Conservation (phyloP, 2,888 invertebrate species). For the Fabriciana adippe region DNA sequence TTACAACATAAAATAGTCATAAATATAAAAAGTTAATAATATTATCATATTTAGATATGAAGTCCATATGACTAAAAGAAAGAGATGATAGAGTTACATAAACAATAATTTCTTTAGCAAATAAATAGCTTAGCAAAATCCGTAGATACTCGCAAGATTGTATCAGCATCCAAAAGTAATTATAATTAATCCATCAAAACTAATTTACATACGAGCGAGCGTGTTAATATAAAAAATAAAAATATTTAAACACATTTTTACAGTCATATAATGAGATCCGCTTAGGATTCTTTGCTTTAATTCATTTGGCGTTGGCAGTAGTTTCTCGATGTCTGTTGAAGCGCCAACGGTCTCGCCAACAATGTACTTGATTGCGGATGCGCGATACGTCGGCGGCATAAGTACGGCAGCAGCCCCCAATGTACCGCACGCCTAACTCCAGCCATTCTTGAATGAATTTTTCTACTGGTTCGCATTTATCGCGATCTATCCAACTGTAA, state of each 20-base stretch:
- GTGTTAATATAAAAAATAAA: background rate
- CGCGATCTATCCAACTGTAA: slow-evolving; percentile 87
- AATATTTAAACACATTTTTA: background rate
- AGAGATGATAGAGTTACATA: too few species aligned
- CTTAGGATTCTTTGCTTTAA: background rate
- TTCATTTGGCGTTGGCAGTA: slow-evolving; percentile 24
- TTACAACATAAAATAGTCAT: too few species aligned
- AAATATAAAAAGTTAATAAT: background rate
- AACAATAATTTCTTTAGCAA: background rate
- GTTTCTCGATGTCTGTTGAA: slow-evolving; percentile 43
- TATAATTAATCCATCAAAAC: background rate
- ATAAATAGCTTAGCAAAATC: background rate
- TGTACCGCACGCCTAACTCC: slow-evolving; percentile 89
- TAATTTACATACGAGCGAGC: background rate
- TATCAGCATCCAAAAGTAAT: background rate
- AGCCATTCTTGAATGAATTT: slow-evolving; percentile 91
- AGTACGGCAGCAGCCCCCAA: slow-evolving; percentile 96
- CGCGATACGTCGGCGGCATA: slow-evolving; percentile 90
- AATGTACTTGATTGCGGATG: slow-evolving; percentile 85
- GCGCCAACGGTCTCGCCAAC: slow-evolving; percentile 72
- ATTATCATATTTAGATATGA: background rate
- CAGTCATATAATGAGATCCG: slow-evolving; percentile 15
- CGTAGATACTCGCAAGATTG: background rate
- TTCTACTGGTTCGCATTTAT: slow-evolving; percentile 87
- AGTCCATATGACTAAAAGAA: background rate